phyloP scores from a whole-genome alignment of 2,888 invertebrate genomes.

The Noctuana brunneofusca region DNA sequence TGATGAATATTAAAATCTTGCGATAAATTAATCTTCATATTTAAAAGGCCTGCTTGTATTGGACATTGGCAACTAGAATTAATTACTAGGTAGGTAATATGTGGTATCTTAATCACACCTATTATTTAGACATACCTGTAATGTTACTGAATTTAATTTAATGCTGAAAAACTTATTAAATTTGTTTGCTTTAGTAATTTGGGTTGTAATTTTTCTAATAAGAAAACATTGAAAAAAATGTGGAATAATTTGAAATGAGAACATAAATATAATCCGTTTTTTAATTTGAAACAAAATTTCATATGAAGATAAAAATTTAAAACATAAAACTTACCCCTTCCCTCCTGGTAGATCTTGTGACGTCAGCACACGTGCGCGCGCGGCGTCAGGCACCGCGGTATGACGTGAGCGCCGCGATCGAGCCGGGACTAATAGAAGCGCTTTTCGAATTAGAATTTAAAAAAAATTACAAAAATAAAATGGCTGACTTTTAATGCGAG shows the following conservation, averaged over 20 bases:
- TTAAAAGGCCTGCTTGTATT: too few relatives aligned
- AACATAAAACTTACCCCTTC: constrained; percentile 56
- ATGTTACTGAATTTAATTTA: too few relatives aligned
- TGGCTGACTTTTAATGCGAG: constrained; percentile 30
- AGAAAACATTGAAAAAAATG: too few relatives aligned
- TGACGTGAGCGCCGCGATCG: constrained; percentile 36
- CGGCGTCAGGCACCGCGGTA: constrained; percentile 42
- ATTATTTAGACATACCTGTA: too few relatives aligned
- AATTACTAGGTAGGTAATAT: too few relatives aligned
- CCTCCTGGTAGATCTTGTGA: constrained; percentile 59
- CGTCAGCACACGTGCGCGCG: constrained; percentile 65
- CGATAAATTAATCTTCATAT: too few relatives aligned
- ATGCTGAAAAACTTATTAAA: too few relatives aligned
- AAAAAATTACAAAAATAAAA: constrained; percentile 41
- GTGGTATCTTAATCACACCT: too few relatives aligned
- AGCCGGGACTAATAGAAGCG: constrained; percentile 34
- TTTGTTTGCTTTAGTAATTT: too few relatives aligned
- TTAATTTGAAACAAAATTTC: neutral
- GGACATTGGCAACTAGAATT: too few relatives aligned
- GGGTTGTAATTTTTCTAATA: neutral
- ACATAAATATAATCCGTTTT: neutral
- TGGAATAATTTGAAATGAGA: neutral
- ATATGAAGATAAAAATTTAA: constrained; percentile 27
- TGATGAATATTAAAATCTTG: too few relatives aligned
- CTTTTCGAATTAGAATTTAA: constrained; percentile 31